Conservation (phyloP, 2,797 vertebrate genomes). For the Pyrocephalus nanus region DNA sequence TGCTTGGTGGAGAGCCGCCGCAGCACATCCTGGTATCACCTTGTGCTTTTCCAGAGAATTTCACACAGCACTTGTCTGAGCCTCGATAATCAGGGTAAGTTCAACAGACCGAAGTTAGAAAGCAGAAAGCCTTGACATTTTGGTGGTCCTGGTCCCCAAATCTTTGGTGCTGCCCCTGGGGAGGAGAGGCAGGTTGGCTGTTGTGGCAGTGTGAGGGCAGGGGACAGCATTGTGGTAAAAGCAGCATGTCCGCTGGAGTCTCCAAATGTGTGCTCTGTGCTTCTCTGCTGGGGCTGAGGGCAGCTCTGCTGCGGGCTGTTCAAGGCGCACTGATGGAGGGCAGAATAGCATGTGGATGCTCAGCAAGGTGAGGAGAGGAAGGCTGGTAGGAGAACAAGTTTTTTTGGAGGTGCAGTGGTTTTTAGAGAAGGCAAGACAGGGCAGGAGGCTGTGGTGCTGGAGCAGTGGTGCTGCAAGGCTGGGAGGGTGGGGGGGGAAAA, state of each 20-base stretch:
- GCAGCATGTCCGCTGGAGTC: neutral
- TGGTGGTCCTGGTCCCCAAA: neutral
- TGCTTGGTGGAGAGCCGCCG: neutral
- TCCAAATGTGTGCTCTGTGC: neutral
- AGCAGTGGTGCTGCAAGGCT: neutral
- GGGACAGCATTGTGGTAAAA: fast-evolving
- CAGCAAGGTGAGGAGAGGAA: neutral
- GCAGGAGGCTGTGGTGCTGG: neutral
- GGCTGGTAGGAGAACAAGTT: neutral
- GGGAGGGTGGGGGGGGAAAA: neutral
- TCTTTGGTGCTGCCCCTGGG: neutral
- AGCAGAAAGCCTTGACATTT: neutral
- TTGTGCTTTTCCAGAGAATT: neutral
- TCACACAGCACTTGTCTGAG: neutral
- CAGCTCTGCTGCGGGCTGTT: neutral
- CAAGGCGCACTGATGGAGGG: neutral
- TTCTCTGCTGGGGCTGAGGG: fast-evolving
- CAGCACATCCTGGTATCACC: neutral
- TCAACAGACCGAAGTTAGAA: neutral
- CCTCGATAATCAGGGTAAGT: neutral
- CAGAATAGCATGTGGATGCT: neutral
- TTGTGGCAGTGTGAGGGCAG: neutral
- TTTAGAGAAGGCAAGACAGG: neutral
- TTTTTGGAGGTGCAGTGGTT: neutral
- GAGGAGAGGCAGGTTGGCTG: neutral